Conservation (phyloP, 2,888 invertebrate genomes). For the Acheta domesticus region DNA sequence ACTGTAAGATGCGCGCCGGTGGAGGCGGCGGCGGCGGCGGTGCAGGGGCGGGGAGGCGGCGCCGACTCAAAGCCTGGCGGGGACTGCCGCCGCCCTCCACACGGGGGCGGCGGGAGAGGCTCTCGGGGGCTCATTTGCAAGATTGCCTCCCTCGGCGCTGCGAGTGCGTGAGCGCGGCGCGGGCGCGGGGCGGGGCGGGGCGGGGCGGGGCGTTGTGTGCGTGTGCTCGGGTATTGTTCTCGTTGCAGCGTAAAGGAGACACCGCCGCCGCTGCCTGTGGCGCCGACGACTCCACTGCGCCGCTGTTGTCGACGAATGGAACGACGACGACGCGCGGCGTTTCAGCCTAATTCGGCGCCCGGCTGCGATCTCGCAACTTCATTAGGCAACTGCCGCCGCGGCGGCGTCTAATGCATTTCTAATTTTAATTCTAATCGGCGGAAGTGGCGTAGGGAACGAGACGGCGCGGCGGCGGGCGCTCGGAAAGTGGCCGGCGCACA, state of each 20-base stretch:
- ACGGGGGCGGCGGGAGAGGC: not conserved
- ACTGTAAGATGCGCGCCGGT: constrained; percentile 4
- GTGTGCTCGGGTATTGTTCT: not conserved
- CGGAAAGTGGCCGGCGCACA: not conserved
- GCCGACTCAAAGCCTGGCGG: not conserved
- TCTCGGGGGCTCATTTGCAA: constrained; percentile 4
- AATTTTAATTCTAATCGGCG: constrained; percentile 10
- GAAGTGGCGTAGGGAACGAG: not conserved
- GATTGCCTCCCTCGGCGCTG: constrained; percentile 5
- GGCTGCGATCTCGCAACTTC: not conserved
- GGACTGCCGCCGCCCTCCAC: not conserved
- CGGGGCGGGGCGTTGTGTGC: not conserved
- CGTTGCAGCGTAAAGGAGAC: not conserved
- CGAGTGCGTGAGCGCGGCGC: not conserved
- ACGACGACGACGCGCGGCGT: not conserved
- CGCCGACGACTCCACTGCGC: not conserved
- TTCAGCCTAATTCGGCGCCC: not conserved
- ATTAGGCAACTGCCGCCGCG: not conserved
- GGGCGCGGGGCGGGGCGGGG: too few species aligned
- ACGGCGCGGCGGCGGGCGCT: not conserved
- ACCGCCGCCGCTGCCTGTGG: not conserved
- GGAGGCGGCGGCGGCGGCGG: not conserved
- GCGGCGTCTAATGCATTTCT: not conserved
- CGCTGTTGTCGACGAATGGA: not conserved
- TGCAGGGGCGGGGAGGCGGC: not conserved